These are phyloP conservation scores for Salvelinus fontinalis DNA, from an alignment of 2,113 vertebrate species.

Conservation along the genomic window DNA sequence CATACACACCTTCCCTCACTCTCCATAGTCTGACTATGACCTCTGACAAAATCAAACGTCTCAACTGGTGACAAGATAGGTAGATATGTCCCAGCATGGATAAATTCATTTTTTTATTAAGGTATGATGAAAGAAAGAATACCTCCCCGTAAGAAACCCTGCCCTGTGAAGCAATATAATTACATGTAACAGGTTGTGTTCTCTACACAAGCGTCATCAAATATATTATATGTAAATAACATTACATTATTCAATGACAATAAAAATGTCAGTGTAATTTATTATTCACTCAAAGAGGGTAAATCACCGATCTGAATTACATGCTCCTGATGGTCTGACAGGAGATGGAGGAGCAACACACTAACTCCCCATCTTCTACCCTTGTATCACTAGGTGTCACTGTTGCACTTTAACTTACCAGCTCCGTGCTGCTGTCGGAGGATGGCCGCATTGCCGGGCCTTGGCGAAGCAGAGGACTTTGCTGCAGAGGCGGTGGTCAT, in stretches of 20 bases:
- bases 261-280: neutral
- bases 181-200: neutral
- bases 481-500: constrained; percentile 63
- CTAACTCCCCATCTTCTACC: neutral
- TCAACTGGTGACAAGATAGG: no score
- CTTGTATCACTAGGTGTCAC: constrained; percentile 55
- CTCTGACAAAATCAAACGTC: no score
- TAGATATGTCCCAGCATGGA: no score
- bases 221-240: neutral
- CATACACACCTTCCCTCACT: no score
- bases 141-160: no score
- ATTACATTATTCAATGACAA: neutral
- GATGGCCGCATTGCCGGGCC: constrained; percentile 74
- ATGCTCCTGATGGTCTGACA: neutral
- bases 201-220: neutral
- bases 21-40: no score
- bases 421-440: constrained; percentile 81
- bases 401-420: constrained; percentile 75
- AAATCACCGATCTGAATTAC: neutral
- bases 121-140: no score
- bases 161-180: neutral
- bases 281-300: neutral
- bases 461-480: constrained; percentile 78
- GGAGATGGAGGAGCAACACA: neutral
- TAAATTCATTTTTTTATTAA: no score